Base-by-base conservation (phyloP, 1,140 invertebrate species). In the Phymorhynchus buccinoides region DNA sequence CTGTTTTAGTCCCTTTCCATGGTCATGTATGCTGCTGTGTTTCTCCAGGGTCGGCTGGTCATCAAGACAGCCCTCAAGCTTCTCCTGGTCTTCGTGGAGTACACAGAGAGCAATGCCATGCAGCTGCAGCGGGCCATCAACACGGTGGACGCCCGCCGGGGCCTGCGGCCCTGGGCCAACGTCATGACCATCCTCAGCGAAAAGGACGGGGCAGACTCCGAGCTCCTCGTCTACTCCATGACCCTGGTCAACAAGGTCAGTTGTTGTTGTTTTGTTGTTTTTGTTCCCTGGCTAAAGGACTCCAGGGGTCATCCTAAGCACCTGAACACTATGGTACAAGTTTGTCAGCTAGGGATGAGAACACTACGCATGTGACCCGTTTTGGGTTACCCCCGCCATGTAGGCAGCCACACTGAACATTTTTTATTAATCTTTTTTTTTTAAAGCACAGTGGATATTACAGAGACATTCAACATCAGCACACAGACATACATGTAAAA, bases 41-140 rank as follows among this genome's bases (percentile, higher is more conserved):
- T n/a, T n/a, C n/a, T n/a, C n/a, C 87, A 95, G 95, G 99, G 97
- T 94, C 96, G 98, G 27, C 95, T 99, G 84, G 98, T 99, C n/a
- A 98, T 99, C 16, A 99, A 99, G 94, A 99, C 98, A 3, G 97
- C 98, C 0, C 95, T 99, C 75, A 99, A 99, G 93, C 94, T 99
- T 16, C 95, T 99, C 32, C 95, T 99, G 83, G 98, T 99, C 12
- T 99, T 99, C 94, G 97, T 99, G 18, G 99, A 99, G 94, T 99
- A 99, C 93, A 97, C 97, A 18, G 98, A 99, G 91, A 96, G 96
- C 73, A 99, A 99, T 94, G 98, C 98, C 87, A 87, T 87, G 44
- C 91, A 93, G 44, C 87, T 94, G 22, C 79, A 93, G 48, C 96
- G 97, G 88, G 98, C 98, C 27, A 96, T 99, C 62, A 95, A 96